These are phyloP conservation scores for Strigamia transsilvanica DNA, from an alignment of 2,888 invertebrate species.

Conservation along the genomic window DNA sequence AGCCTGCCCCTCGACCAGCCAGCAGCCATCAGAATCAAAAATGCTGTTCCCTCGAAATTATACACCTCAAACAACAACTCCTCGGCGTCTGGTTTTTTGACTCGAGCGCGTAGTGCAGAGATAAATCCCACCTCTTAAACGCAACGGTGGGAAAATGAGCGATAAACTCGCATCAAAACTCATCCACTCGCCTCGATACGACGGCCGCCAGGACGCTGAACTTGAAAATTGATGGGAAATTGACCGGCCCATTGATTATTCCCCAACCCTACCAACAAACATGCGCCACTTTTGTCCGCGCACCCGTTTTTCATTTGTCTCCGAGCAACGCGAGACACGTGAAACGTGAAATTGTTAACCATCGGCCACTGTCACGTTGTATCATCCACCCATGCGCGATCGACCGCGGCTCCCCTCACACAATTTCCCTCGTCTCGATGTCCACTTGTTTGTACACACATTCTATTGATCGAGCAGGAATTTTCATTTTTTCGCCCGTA, in stretches of 20 bases:
- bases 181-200: background rate
- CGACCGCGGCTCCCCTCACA: too few species aligned
- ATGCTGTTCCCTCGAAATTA: slow-evolving; percentile 24
- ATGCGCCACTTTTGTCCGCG: background rate
- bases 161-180: slow-evolving; percentile 25
- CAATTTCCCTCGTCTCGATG: background rate
- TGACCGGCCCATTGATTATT: slow-evolving; percentile 10
- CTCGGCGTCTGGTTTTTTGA: slow-evolving; percentile 28
- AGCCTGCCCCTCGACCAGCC: slow-evolving; percentile 3
- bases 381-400: slow-evolving; percentile 29
- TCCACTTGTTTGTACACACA: background rate
- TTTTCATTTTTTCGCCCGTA: background rate
- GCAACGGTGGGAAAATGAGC: slow-evolving; percentile 31
- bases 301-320: slow-evolving; percentile 22
- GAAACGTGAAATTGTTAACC: slow-evolving; percentile 42
- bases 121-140: slow-evolving; percentile 37
- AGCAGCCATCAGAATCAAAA: slow-evolving; percentile 40
- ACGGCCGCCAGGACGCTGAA: background rate
- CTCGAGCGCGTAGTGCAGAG: slow-evolving; percentile 38
- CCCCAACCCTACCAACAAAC: background rate
- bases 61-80: background rate
- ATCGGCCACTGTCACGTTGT: slow-evolving; percentile 39
- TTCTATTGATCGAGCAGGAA: slow-evolving; percentile 33
- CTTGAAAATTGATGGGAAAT: slow-evolving; percentile 22
- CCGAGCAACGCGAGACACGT: slow-evolving; percentile 3